A percentile compares a stretch with the other conserved stretches of the same genome.
Evolutionary conservation across 2,888 invertebrate genomes (phyloP).

Genomic region (Hyposoter didymator): DNA sequence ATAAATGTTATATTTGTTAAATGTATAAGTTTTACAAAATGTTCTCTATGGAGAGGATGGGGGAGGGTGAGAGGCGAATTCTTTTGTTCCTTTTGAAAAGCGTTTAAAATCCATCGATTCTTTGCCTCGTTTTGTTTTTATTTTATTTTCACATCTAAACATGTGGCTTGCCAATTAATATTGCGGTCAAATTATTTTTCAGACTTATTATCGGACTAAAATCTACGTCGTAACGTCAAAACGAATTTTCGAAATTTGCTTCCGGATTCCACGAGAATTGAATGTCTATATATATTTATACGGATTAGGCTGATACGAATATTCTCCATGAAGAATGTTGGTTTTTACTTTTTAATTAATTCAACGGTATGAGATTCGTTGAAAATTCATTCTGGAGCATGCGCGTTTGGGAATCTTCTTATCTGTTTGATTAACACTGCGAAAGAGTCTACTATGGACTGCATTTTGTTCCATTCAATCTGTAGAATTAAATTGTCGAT

Average conservation of each 20-base stretch:
- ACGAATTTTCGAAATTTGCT: constrained; percentile 76
- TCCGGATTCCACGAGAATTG: constrained; percentile 71
- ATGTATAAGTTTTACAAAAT: constrained; percentile 34
- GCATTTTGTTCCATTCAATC: neutral
- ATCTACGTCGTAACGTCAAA: constrained; percentile 5
- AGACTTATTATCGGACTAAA: neutral
- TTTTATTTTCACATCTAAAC: constrained; percentile 6
- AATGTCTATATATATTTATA: constrained; percentile 62
- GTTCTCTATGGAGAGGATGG: constrained; percentile 17
- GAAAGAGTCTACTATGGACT: neutral
- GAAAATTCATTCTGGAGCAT: neutral
- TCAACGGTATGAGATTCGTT: neutral
- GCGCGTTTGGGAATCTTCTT: neutral
- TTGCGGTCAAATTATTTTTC: neutral
- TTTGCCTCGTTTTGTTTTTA: constrained; percentile 14
- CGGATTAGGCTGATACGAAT: constrained; percentile 3
- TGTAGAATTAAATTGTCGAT: neutral
- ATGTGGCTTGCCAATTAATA: neutral
- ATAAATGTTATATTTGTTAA: constrained; percentile 64
- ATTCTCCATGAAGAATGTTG: neutral
- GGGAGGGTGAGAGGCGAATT: neutral
- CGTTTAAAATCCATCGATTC: constrained; percentile 2
- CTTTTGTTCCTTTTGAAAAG: constrained; percentile 7
- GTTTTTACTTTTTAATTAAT: neutral
- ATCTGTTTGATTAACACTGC: neutral